Evolutionary conservation across 2,888 invertebrate species (phyloP).

Genomic region (Autographa pulchrina): DNA sequence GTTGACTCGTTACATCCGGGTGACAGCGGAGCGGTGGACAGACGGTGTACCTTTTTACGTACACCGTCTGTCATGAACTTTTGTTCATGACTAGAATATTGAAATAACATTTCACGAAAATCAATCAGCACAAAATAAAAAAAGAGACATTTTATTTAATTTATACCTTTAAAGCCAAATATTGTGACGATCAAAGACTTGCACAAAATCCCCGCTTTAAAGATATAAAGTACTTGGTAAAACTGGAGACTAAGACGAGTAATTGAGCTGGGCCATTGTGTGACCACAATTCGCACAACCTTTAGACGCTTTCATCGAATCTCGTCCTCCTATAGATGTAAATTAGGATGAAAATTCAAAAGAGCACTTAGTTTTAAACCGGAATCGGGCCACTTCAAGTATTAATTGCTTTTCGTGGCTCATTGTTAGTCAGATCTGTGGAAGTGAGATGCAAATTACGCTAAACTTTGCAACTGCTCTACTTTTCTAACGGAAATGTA

Average conservation of each 20-base stretch:
- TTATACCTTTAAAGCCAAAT: no score
- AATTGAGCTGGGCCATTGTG: conserved; percentile 46
- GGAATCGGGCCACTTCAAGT: conserved; percentile 86
- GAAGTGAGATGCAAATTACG: conserved; percentile 86
- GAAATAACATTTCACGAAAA: no score
- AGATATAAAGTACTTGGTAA: conserved; percentile 19
- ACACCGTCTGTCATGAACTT: no score
- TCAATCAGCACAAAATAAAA: no score
- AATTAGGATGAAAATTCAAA: conserved; percentile 85
- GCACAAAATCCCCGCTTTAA: no score
- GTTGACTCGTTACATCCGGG: no score
- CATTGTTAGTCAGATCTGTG: conserved; percentile 87
- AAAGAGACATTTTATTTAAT: no score
- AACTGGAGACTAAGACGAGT: conserved; percentile 32
- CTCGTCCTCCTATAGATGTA: conserved; percentile 72
- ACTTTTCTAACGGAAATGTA: conserved; percentile 86
- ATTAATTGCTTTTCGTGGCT: conserved; percentile 88
- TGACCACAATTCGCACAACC: conserved; percentile 46
- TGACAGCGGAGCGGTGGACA: no score
- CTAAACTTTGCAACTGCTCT: conserved; percentile 84
- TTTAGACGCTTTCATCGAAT: conserved; percentile 61
- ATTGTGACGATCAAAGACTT: no score
- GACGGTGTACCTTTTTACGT: no score
- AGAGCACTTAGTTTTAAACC: conserved; percentile 87
- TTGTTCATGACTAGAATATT: no score